Evolutionary conservation across 2,888 invertebrate species (phyloP), one percentile per base, ranked within the genome.

Genomic region (Diogma glabrata): DNA sequence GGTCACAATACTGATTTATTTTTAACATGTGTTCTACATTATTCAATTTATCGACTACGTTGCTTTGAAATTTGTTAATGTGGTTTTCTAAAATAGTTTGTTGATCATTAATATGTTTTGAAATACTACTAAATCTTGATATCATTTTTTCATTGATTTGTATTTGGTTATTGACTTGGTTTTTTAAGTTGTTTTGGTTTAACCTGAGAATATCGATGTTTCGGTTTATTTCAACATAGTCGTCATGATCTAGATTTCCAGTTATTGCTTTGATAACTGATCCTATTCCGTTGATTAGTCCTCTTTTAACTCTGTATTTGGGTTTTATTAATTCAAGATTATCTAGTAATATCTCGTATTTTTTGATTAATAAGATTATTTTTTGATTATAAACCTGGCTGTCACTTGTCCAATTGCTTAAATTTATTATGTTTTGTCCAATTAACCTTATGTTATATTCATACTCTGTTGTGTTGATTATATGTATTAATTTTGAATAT

Each of bases 1-100:
- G 47, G n/a, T 52, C 46, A 19, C 38, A 28, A 47, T 50, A 50
- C 47, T 52, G 47, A 38, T 49, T 36, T 7, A 47, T n/a, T n/a
- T n/a, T n/a, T n/a, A n/a, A n/a, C n/a, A n/a, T n/a, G n/a, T n/a
- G n/a, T n/a, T n/a, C n/a, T n/a, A n/a, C n/a, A n/a, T n/a, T n/a
- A n/a, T n/a, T n/a, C n/a, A n/a, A n/a, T n/a, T n/a, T n/a, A n/a
- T n/a, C n/a, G n/a, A n/a, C n/a, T n/a, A n/a, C n/a, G n/a, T n/a
- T n/a, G n/a, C n/a, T n/a, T n/a, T n/a, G n/a, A n/a, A n/a, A n/a
- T n/a, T n/a, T n/a, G n/a, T n/a, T n/a, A n/a, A n/a, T n/a, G n/a
- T n/a, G n/a, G n/a, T n/a, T n/a, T n/a, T n/a, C n/a, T n/a, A n/a
- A n/a, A n/a, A n/a, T n/a, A n/a, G n/a, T n/a, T n/a, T n/a, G n/a